Conservation (phyloP, 1,140 invertebrate species). For the Drosophila hydei region DNA sequence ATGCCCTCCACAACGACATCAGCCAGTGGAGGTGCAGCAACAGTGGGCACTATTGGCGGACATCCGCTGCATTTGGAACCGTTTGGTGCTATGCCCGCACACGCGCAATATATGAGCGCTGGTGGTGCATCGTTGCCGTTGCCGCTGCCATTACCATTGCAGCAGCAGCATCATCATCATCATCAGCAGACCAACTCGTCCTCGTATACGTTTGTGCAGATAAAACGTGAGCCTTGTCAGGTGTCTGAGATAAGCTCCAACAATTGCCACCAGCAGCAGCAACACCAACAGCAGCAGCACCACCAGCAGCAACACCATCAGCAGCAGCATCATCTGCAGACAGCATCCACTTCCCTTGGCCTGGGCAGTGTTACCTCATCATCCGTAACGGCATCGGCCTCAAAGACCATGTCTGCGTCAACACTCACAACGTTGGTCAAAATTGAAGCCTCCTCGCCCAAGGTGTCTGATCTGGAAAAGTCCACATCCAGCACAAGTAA, state of each 20-base stretch:
- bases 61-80: conserved; percentile 52
- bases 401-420: conserved; percentile 76
- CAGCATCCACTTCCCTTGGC: conserved; percentile 48
- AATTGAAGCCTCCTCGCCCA: conserved; percentile 85
- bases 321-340: conserved; percentile 54
- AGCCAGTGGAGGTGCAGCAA: conserved; percentile 26
- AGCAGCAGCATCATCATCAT: conserved; percentile 46
- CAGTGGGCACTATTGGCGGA: conserved; percentile 38
- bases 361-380: conserved; percentile 61
- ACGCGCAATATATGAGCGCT: conserved; percentile 56
- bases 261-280: conserved; percentile 84
- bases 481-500: conserved; percentile 63
- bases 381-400: conserved; percentile 64
- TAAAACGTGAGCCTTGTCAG: conserved; percentile 88
- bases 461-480: conserved; percentile 73
- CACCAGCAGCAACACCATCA: conserved; percentile 70
- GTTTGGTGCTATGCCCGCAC: conserved; percentile 42
- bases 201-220: conserved; percentile 84
- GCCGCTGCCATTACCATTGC: conserved; percentile 31
- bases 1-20: conserved; percentile 63
- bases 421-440: conserved; percentile 83
- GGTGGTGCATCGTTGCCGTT: conserved; percentile 28
- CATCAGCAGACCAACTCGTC: conserved; percentile 78
- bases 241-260: conserved; percentile 88
- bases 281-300: conserved; percentile 59